phyloP scores from a whole-genome alignment of 2,888 invertebrate genomes.

The Ametastegia equiseti region DNA sequence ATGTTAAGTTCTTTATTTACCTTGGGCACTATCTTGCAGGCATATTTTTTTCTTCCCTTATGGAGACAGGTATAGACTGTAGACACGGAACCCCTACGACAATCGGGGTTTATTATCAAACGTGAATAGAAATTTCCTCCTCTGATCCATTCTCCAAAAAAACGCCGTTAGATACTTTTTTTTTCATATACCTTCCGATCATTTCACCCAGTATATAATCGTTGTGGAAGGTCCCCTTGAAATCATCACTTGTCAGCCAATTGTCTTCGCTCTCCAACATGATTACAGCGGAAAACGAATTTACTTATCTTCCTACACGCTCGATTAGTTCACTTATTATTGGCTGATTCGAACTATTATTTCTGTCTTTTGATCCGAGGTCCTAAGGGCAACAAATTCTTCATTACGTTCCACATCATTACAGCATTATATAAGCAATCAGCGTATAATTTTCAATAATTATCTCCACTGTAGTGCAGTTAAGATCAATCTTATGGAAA shows the following conservation, averaged over 20 bases:
- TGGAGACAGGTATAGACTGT: conserved; percentile 71
- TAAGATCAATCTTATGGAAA: neutral
- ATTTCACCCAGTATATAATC: conserved; percentile 66
- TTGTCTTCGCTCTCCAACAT: conserved; percentile 54
- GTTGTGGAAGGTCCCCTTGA: conserved; percentile 61
- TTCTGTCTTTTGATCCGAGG: neutral
- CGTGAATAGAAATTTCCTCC: neutral
- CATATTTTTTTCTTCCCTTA: conserved; percentile 70
- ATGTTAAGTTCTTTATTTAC: conserved; percentile 57
- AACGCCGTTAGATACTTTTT: no score
- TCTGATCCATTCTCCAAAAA: neutral
- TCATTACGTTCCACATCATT: neutral
- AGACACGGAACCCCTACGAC: conserved; percentile 71
- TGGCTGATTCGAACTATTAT: neutral
- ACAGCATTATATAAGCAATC: neutral
- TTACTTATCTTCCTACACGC: neutral
- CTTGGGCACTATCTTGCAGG: conserved; percentile 73
- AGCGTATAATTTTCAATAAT: neutral
- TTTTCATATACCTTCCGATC: conserved; percentile 65
- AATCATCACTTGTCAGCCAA: conserved; percentile 54
- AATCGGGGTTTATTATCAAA: conserved; percentile 41
- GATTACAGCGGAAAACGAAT: neutral
- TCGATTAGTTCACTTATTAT: neutral
- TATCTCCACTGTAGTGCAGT: neutral
- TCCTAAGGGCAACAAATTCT: neutral